Evolutionary conservation across 2,888 invertebrate species (phyloP).

Genomic region (Tetramorium bicarinatum): DNA sequence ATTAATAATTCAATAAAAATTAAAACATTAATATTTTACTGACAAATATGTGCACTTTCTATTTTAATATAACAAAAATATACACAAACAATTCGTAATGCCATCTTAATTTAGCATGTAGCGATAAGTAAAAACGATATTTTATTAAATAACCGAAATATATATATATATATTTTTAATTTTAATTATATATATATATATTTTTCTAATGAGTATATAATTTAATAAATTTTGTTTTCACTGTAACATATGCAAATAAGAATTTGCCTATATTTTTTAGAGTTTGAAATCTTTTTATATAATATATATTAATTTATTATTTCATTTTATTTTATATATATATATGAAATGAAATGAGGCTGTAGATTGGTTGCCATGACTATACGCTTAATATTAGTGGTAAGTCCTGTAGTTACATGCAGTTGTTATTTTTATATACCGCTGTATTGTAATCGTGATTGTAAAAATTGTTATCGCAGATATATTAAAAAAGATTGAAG

Average conservation of each 20-base stretch:
- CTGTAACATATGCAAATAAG: not conserved
- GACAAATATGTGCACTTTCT: not conserved
- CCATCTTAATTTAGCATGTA: not conserved
- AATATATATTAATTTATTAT: constrained; percentile 25
- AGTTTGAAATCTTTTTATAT: constrained; percentile 28
- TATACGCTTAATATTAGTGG: constrained; percentile 26
- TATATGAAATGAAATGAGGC: constrained; percentile 1
- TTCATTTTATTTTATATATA: constrained; percentile 21
- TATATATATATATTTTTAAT: not conserved
- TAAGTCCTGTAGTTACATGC: constrained; percentile 13
- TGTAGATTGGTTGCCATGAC: constrained; percentile 39
- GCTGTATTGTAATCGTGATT: constrained; percentile 3
- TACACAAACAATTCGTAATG: not conserved
- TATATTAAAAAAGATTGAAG: constrained; percentile 28
- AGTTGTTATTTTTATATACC: constrained; percentile 29
- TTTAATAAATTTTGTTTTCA: not conserved
- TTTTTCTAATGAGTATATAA: not conserved
- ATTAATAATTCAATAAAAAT: not conserved
- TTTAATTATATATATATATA: not conserved
- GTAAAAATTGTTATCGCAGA: not conserved
- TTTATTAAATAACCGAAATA: not conserved
- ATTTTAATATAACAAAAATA: not conserved
- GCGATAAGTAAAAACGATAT: not conserved
- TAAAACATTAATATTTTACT: not conserved
- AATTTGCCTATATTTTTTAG: not conserved